Percentiles rank a stretch among this genome's conserved stretches.
Evolutionary conservation across 2,888 invertebrate species (phyloP).

Genomic region (Cantharis rustica): DNA sequence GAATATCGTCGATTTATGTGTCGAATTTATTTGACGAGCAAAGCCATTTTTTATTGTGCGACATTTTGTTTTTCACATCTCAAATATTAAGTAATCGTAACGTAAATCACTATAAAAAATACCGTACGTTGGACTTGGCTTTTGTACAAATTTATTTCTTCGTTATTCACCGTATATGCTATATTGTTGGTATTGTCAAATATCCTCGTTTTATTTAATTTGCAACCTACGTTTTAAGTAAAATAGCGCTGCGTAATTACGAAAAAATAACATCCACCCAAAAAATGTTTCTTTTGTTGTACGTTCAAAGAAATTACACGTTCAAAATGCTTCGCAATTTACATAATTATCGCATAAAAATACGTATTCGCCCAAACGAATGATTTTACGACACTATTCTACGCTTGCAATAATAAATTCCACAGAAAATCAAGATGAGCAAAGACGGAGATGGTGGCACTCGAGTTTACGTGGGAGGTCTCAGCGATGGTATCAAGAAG

Average conservation of each 20-base stretch:
- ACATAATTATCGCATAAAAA: constrained; percentile 40
- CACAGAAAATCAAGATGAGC: constrained; percentile 45
- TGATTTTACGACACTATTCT: constrained; percentile 40
- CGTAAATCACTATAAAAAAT: background rate
- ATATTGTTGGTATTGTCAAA: background rate
- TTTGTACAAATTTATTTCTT: constrained; percentile 20
- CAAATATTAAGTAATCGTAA: background rate
- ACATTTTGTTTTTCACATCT: constrained; percentile 45
- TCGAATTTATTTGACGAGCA: constrained; percentile 42
- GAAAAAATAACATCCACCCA: constrained; percentile 18
- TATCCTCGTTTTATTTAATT: constrained; percentile 25
- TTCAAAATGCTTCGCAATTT: constrained; percentile 29
- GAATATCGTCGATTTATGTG: constrained; percentile 51
- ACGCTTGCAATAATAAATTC: constrained; percentile 52
- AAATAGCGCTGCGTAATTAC: constrained; percentile 11
- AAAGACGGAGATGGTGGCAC: constrained; percentile 61
- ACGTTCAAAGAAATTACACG: constrained; percentile 15
- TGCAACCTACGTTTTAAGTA: constrained; percentile 18
- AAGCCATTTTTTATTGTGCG: constrained; percentile 46
- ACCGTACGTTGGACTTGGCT: constrained; percentile 23
- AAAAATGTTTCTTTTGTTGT: constrained; percentile 18
- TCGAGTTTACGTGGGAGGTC: constrained; percentile 88
- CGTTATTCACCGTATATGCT: constrained; percentile 14
- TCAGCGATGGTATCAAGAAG: constrained; percentile 86
- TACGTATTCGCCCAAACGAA: constrained; percentile 55